Conservation (phyloP, 1,140 invertebrate genomes). For the Conopomorpha cramerella region DNA sequence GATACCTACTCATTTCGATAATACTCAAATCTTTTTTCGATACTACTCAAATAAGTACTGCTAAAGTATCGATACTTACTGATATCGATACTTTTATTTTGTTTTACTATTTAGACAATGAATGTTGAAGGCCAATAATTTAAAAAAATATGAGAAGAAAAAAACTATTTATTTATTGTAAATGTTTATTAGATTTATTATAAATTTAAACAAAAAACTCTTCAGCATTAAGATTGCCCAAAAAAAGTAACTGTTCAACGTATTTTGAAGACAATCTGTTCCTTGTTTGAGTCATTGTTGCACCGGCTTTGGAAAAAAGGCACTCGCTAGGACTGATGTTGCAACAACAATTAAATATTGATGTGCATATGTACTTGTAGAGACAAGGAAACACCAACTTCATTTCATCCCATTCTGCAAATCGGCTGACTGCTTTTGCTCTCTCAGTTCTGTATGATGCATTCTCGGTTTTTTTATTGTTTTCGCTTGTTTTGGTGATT, state of each 20-base stretch:
- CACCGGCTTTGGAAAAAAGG: background rate
- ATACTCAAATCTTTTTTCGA: background rate
- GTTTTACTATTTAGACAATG: too few relatives aligned
- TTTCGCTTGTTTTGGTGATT: too few relatives aligned
- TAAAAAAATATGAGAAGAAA: background rate
- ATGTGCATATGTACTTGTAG: slow-evolving; percentile 11
- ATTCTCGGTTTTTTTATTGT: too few relatives aligned
- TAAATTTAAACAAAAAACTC: background rate
- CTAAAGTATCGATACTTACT: background rate
- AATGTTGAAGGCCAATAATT: too few relatives aligned
- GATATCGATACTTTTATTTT: background rate
- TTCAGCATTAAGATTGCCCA: too few relatives aligned
- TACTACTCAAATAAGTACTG: too few relatives aligned
- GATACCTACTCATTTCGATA: too few relatives aligned
- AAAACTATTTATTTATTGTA: background rate
- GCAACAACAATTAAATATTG: slow-evolving; percentile 13
- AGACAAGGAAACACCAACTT: slow-evolving; percentile 12
- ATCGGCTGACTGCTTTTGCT: too few relatives aligned
- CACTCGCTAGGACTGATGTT: slow-evolving; percentile 11
- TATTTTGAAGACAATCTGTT: too few relatives aligned
- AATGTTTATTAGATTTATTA: background rate
- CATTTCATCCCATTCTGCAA: slow-evolving; percentile 15
- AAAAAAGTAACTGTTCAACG: too few relatives aligned
- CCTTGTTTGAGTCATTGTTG: too few relatives aligned
- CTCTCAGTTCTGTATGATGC: too few relatives aligned